These are phyloP conservation scores for Empidonax traillii DNA, from an alignment of 2,113 vertebrate species.

Conservation along the genomic window DNA sequence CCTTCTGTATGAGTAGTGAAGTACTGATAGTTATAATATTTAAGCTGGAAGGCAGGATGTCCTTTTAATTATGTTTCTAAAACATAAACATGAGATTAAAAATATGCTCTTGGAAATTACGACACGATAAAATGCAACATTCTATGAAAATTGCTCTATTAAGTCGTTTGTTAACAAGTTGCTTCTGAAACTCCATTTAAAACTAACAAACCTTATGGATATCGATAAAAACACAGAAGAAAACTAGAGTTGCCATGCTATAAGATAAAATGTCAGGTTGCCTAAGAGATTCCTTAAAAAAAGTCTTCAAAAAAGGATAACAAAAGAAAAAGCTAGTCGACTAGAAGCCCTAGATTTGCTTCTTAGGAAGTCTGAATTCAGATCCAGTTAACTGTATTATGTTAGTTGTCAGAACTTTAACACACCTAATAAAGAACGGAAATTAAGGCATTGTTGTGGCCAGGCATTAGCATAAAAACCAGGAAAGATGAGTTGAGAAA, in stretches of 20 bases:
- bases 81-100: neutral
- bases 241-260: neutral
- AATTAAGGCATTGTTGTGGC: neutral
- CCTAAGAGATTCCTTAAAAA: neutral
- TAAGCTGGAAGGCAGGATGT: neutral
- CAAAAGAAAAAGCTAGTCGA: neutral
- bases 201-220: slow-evolving; percentile 4
- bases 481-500: neutral
- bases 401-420: neutral
- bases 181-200: neutral
- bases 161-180: neutral
- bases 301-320: neutral
- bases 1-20: neutral
- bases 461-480: neutral
- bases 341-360: neutral
- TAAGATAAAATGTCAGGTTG: neutral
- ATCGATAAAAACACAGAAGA: neutral
- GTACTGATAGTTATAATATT: neutral
- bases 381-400: neutral
- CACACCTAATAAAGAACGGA: neutral
- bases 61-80: slow-evolving; percentile 1
- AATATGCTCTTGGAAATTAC: slow-evolving; percentile 8
- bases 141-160: slow-evolving; percentile 25
- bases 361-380: neutral
- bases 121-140: neutral